These are phyloP conservation scores for Setophaga kirtlandii DNA, from an alignment of 2,113 vertebrate genomes.

Conservation along the genomic window DNA sequence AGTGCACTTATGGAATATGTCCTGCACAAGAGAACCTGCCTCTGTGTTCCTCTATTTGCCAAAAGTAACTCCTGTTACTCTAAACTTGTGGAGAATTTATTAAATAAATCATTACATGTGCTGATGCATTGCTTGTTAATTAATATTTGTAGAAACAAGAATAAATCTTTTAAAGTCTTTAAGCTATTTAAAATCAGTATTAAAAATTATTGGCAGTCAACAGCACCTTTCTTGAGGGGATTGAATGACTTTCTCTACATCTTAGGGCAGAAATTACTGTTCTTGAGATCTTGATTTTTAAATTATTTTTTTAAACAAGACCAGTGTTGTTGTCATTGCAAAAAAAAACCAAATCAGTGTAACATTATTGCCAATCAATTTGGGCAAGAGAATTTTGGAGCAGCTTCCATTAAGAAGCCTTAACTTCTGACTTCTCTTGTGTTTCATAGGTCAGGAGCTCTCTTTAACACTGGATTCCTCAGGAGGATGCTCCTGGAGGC, in stretches of 20 bases:
- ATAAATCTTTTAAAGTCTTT: background rate
- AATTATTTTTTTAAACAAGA: background rate
- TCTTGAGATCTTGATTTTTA: background rate
- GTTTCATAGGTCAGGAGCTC: slow-evolving; percentile 83
- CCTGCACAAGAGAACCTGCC: background rate
- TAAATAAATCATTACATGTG: background rate
- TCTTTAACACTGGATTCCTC: slow-evolving; percentile 93
- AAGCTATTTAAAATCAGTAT: background rate
- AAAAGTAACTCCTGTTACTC: background rate
- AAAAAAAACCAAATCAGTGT: background rate
- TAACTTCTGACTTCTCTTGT: background rate
- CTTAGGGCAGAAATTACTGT: background rate
- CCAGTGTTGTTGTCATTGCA: background rate
- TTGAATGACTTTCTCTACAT: background rate
- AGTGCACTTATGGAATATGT: rapidly evolving
- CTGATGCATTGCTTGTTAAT: background rate
- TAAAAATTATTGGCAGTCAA: background rate
- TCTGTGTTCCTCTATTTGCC: background rate
- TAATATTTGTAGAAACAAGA: background rate
- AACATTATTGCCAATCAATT: background rate
- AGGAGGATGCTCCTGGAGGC: slow-evolving; percentile 90
- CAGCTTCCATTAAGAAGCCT: background rate
- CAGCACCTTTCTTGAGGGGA: background rate
- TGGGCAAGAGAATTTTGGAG: background rate
- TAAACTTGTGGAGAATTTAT: background rate